Evolutionary conservation across 2,113 vertebrate genomes (phyloP), one percentile per base, ranked within the genome.

Genomic region (Phrynocephalus versicolor): DNA sequence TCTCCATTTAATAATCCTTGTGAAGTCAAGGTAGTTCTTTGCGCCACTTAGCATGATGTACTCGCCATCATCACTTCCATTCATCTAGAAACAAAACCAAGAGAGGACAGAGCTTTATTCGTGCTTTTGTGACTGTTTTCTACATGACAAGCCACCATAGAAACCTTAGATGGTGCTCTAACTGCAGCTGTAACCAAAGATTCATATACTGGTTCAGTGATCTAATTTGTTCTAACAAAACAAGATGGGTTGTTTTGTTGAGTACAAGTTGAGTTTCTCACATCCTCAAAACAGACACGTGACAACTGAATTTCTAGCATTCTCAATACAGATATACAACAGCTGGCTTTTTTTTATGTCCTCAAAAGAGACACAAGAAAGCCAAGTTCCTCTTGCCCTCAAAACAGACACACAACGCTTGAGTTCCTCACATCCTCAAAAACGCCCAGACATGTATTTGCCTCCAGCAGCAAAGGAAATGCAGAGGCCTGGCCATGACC

Each of bases 31-130:
- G 90, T 98, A 99, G 94, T 86, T 95, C 0, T 95, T 94, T 72
- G 96, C 95, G 71, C 99, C 99, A 1, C 97, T 98, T 72, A 97
- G 95, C 88, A 99, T 97, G 62, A 98, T 93, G 58, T 99, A 99
- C 5, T 97, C 95, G 27, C 98, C 99, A 30, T 99, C 98, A 83
- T 96, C 96, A 0, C 97, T 97, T 39, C 94, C 97, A 9, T 99
- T 99, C 95, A 90, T 98, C 98, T 99, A 93, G 87, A 94, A 91
- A 93, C 4, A 92, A 69, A 70, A 91, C 0, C 9, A 58, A 21
- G 9, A 18, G 64, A 79, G 27, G 23, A 10, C 5, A 51, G 10
- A 51, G 45, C 45, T 51, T 51, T 51, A 51, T 10, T 51, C 10
- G 10, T 51, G 45, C 45, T 51, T 51, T 51, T 51, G 5, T 51